Evolutionary conservation across 2,888 invertebrate species (phyloP).

Genomic region (Boloria euphrosyne): DNA sequence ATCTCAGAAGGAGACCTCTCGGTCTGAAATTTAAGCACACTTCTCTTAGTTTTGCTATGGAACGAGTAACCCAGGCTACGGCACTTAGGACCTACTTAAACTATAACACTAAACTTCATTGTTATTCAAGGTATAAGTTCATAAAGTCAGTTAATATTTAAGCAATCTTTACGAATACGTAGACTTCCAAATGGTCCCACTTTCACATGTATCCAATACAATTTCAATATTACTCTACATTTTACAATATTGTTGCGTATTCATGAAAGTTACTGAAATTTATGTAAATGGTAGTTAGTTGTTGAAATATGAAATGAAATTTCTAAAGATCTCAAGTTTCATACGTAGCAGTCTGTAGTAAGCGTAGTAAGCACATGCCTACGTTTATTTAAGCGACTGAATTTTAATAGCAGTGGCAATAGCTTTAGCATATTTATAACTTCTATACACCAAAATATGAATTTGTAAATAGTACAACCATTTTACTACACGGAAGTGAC

Average conservation of each 20-base stretch:
- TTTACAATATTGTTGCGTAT: background rate
- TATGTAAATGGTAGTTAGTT: slow-evolving; percentile 6
- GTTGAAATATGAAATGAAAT: slow-evolving; percentile 6
- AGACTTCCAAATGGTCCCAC: slow-evolving; percentile 28
- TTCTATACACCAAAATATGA: no score
- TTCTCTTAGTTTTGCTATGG: no score
- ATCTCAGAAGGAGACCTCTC: no score
- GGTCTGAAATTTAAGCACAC: no score
- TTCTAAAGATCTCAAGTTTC: slow-evolving; percentile 14
- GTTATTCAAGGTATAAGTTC: slow-evolving; percentile 18
- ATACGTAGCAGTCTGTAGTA: background rate
- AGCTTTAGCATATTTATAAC: no score
- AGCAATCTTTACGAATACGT: slow-evolving; percentile 23
- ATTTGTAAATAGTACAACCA: no score
- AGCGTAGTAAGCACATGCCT: background rate
- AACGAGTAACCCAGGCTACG: no score
- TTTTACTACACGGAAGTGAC: no score
- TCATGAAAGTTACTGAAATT: slow-evolving; percentile 6
- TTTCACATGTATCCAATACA: slow-evolving; percentile 4
- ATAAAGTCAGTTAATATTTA: slow-evolving; percentile 31
- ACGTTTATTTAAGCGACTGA: background rate
- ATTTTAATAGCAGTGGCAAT: no score
- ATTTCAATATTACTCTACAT: background rate
- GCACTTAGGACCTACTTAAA: slow-evolving; percentile 14
- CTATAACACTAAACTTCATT: slow-evolving; percentile 25